Conservation (phyloP, 1,140 invertebrate genomes). For the Lasioglossum albipes region DNA sequence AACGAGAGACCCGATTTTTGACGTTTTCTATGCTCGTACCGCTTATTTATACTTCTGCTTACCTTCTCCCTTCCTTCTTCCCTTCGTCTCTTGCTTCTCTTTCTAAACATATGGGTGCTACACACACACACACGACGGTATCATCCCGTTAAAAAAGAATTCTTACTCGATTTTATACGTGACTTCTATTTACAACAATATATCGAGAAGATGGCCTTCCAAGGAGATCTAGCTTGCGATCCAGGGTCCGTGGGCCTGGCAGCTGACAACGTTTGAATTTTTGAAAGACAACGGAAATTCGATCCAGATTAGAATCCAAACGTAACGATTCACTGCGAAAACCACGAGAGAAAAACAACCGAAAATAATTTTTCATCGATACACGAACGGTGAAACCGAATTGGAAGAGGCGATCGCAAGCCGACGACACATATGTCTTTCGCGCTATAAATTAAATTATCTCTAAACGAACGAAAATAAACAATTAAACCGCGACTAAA, state of each 20-base stretch:
- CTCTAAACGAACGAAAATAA: background rate
- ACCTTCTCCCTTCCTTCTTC: background rate
- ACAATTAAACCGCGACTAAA: background rate
- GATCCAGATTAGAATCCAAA: background rate
- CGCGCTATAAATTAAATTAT: slow-evolving; percentile 6
- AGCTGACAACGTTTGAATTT: slow-evolving; percentile 14
- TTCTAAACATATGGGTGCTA: slow-evolving; percentile 72
- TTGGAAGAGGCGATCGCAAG: background rate
- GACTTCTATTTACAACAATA: slow-evolving; percentile 74
- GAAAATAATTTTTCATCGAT: background rate
- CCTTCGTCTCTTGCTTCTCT: slow-evolving; percentile 22
- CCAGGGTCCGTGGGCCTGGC: slow-evolving; percentile 32
- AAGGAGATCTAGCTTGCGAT: slow-evolving; percentile 69
- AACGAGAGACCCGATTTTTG: slow-evolving; percentile 58
- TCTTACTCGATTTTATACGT: slow-evolving; percentile 69
- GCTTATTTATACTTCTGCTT: slow-evolving; percentile 36
- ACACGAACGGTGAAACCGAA: background rate
- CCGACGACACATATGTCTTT: background rate
- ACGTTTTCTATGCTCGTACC: slow-evolving; percentile 46
- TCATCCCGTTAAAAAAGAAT: slow-evolving; percentile 74
- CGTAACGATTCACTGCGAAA: background rate
- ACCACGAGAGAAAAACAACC: background rate
- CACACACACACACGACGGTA: slow-evolving; percentile 73
- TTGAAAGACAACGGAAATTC: background rate
- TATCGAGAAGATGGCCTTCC: slow-evolving; percentile 69